Conservation (phyloP, 2,797 vertebrate species). For the Pteropus rufus region DNA sequence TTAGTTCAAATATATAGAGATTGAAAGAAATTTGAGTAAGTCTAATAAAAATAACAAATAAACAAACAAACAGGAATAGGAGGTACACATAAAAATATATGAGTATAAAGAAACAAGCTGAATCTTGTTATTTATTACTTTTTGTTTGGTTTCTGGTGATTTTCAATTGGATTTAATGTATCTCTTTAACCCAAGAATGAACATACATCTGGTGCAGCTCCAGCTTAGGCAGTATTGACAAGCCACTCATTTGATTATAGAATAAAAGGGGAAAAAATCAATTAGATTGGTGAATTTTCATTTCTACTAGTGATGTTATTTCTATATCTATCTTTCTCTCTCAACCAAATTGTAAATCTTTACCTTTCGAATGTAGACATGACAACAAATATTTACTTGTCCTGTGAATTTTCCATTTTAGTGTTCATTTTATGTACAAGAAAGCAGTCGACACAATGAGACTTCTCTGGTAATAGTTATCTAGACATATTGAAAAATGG, state of each 20-base stretch:
- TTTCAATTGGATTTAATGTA: neutral
- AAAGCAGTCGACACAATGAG: neutral
- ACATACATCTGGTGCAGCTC: neutral
- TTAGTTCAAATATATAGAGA: neutral
- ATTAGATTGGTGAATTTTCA: neutral
- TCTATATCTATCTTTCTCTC: slow-evolving; percentile 1
- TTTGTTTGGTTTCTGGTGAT: neutral
- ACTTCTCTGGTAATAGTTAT: neutral
- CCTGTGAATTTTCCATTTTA: slow-evolving; percentile 32
- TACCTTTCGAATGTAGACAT: neutral
- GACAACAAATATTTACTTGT: slow-evolving; percentile 37
- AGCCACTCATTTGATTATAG: neutral
- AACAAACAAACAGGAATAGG: neutral
- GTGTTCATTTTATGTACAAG: neutral
- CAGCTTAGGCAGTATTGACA: neutral
- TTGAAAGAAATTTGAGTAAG: neutral
- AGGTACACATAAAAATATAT: neutral
- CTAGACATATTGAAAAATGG: slow-evolving; percentile 21
- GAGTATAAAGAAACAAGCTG: neutral
- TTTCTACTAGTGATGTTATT: neutral
- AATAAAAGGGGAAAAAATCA: neutral
- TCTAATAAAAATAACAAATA: neutral
- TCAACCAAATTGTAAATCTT: neutral
- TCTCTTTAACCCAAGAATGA: neutral
- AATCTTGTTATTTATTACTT: neutral